Percentiles rank a stretch among this genome's conserved stretches.
Evolutionary conservation across 2,113 vertebrate genomes (phyloP).

Genomic region (Acrocephalus arundinaceus): DNA sequence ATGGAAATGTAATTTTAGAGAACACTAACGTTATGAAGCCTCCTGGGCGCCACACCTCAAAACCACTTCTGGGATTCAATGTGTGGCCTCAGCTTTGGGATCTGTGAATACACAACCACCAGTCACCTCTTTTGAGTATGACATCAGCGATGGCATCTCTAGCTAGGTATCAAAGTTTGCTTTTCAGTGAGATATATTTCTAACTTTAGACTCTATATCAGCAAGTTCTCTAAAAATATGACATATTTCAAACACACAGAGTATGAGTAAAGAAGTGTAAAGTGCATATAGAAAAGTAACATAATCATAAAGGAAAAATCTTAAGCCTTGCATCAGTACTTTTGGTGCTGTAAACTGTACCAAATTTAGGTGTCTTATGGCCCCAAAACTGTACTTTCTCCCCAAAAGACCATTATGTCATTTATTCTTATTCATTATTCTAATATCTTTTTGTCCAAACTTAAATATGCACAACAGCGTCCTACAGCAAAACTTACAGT

Average conservation of each 20-base stretch:
- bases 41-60: not conserved
- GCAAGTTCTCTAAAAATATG: slow-evolving; percentile 24
- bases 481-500: not conserved
- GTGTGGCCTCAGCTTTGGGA: not conserved
- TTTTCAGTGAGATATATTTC: slow-evolving; percentile 29
- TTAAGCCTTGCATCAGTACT: not conserved
- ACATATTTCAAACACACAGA: not conserved
- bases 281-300: not conserved
- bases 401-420: not conserved
- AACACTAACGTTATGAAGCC: not conserved
- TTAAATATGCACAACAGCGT: not conserved
- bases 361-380: not conserved
- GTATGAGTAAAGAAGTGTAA: not conserved
- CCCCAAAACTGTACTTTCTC: not conserved
- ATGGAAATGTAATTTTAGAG: not conserved
- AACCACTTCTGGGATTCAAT: not conserved
- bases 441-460: not conserved
- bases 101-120: not conserved
- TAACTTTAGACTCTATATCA: slow-evolving; percentile 35
- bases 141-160: slow-evolving; percentile 1
- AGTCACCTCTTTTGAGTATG: not conserved
- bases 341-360: not conserved
- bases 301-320: not conserved
- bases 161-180: not conserved
- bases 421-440: not conserved